phyloP scores from a whole-genome alignment of 2,797 vertebrate species.

The Aeoliscus strigatus region DNA sequence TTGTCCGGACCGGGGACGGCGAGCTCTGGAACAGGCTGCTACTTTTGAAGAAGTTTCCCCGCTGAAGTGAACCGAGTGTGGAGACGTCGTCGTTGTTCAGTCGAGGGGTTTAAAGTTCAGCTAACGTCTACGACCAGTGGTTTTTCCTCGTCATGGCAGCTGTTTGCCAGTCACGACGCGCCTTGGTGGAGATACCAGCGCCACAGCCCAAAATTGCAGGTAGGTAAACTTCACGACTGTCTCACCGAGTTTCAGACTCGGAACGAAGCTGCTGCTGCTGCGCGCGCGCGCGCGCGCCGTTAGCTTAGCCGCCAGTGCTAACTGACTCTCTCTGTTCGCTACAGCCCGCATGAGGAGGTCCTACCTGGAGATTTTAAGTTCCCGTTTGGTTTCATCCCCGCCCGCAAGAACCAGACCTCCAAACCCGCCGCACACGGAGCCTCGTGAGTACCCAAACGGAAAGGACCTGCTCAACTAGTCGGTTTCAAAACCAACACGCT shows the following conservation, averaged over 20 bases:
- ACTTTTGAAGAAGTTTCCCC: too few species aligned
- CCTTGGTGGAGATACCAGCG: conserved; percentile 69
- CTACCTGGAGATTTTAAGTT: conserved; percentile 67
- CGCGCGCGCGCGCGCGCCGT: too few species aligned
- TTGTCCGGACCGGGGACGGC: too few species aligned
- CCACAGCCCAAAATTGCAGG: conserved; percentile 75
- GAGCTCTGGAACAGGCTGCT: fast-evolving
- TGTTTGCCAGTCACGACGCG: conserved; percentile 60
- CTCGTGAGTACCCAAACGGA: conserved; percentile 31
- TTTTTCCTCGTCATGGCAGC: conserved; percentile 51
- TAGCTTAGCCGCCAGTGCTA: too few species aligned
- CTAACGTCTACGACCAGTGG: conserved; percentile 31
- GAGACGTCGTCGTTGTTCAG: conserved; percentile 9
- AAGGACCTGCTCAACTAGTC: too few species aligned
- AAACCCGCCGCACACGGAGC: conserved; percentile 7
- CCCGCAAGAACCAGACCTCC: conserved; percentile 25
- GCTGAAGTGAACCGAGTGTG: neutral
- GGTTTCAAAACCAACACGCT: too few species aligned
- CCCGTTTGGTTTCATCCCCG: conserved; percentile 42
- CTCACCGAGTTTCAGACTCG: too few species aligned
- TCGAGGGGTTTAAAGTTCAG: conserved; percentile 54
- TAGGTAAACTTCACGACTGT: conserved; percentile 26
- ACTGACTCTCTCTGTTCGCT: too few species aligned
- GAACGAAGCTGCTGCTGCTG: too few species aligned
- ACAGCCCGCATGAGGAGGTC: conserved; percentile 69